These are phyloP conservation scores for Hassar affinis DNA, from an alignment of 2,113 vertebrate genomes.

Conservation along the genomic window DNA sequence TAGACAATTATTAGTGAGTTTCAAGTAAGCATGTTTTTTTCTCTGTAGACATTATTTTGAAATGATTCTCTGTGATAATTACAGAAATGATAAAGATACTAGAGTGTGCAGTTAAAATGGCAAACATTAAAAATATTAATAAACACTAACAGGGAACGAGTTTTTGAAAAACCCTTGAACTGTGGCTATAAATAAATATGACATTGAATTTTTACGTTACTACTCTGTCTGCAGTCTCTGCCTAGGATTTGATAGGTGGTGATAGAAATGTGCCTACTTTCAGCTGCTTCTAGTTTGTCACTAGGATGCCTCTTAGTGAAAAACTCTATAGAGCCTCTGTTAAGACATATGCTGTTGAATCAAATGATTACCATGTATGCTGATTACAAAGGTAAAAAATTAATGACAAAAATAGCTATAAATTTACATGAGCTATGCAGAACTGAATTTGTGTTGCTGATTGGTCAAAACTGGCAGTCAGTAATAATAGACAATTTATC, in stretches of 20 bases:
- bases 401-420: neutral
- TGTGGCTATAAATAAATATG: neutral
- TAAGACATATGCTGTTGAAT: neutral
- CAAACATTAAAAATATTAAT: neutral
- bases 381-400: neutral
- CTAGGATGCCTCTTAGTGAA: neutral
- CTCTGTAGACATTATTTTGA: neutral
- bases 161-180: neutral
- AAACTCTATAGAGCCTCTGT: neutral
- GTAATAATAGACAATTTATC: neutral
- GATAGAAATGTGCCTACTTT: neutral
- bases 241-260: neutral
- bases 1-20: neutral
- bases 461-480: neutral
- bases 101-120: neutral
- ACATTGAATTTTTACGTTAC: neutral
- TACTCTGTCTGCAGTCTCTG: neutral
- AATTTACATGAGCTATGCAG: neutral
- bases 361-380: neutral
- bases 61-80: neutral
- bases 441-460: neutral
- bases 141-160: neutral
- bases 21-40: neutral
- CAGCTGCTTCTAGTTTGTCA: neutral
- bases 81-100: neutral